Base-by-base conservation (phyloP, 2,888 invertebrate species). In the Machimus rusticus region DNA sequence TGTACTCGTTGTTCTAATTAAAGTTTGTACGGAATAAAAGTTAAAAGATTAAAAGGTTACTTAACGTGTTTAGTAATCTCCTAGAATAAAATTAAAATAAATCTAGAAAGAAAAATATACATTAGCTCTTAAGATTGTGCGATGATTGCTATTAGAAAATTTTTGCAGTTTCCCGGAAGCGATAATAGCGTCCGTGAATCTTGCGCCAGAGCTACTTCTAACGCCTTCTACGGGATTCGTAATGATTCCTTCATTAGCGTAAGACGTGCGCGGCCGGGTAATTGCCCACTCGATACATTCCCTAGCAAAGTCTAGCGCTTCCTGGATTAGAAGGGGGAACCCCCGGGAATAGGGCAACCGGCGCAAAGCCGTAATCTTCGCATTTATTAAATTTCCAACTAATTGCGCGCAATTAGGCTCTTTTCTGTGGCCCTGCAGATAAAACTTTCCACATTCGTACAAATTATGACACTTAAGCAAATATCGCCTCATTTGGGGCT, bases 381-480 rank as follows among this genome's bases (percentile, higher is more conserved):
- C 81, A 81, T 81, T 81, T 51, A 81, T 81, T 81, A 81, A 81
- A 81, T 81, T 81, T 81, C 51, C 81, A 46, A 28, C 81, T 81
- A 81, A 81, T 81, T 81, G 81, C 81, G 55, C 28, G 46, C 34
- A 81, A 37, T 81, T 81, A 55, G 81, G 34, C n/a, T 81, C 51
- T 51, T 81, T 81, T 28, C 55, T 81, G 51, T 28, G 31, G 16
- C 51, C 51, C 51, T 28, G 19, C 31, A 55, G 43, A 51, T 46
- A 84, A 84, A 84, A 84, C 43, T 84, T 84, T 84, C 84, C 74
- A 74, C 74, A 84, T 84, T 84, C 57, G 37, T 37, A 84, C 66
- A 84, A 84, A 84, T 84, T 84, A 84, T 84, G 84, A 84, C 84
- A 84, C 84, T 84, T 84, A 84, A 84, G 66, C 37, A 84, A 84